phyloP scores from a whole-genome alignment of 2,888 invertebrate genomes.

The Phortica okadai region DNA sequence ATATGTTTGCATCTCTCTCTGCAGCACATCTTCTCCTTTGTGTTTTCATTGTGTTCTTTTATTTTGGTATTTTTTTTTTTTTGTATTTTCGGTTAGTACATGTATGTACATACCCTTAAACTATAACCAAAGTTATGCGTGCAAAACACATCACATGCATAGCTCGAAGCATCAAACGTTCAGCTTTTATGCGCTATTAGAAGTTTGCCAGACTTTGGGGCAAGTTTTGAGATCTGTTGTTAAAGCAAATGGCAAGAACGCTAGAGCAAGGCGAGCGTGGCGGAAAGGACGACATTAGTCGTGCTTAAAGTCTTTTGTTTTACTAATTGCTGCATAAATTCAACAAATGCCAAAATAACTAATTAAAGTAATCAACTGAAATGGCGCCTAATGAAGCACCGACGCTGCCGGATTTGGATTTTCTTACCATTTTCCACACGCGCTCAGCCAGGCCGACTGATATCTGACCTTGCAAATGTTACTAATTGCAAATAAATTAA shows the following conservation, averaged over 20 bases:
- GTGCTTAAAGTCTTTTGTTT: background rate
- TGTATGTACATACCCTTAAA: no score
- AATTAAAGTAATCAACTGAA: constrained; percentile 29
- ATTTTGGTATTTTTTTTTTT: no score
- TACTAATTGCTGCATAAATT: constrained; percentile 23
- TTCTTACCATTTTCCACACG: background rate
- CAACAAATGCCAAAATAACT: constrained; percentile 6
- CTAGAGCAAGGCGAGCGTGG: no score
- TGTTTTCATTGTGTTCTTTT: background rate
- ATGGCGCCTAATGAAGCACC: constrained; percentile 24
- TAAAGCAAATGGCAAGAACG: no score
- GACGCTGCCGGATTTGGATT: background rate
- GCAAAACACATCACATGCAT: no score
- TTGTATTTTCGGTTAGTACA: constrained; percentile 5
- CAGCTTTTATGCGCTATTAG: no score
- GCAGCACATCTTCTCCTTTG: background rate
- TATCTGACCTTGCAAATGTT: constrained; percentile 42
- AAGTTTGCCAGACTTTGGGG: no score
- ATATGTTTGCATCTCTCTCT: constrained; percentile 54
- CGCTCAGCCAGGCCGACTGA: background rate
- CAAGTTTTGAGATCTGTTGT: no score
- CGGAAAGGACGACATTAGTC: no score
- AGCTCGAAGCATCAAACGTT: no score
- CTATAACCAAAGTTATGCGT: no score
- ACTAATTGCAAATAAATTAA: constrained; percentile 70